Evolutionary conservation across 2,888 invertebrate genomes (phyloP), one percentile per base, ranked within the genome.

Genomic region (Lasioglossum villosulum): DNA sequence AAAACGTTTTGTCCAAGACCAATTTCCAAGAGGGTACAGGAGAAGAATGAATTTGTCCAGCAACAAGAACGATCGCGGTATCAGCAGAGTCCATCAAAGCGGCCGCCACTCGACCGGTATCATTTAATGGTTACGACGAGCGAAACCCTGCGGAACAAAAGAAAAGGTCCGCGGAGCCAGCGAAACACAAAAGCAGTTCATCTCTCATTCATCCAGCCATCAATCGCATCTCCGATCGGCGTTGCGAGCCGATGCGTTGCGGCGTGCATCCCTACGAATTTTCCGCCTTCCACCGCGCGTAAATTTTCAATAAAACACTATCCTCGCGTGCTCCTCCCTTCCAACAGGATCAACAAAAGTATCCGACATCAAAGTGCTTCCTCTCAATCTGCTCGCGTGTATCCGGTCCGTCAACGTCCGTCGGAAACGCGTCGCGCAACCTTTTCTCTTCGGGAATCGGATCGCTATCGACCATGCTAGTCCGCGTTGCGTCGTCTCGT

Each of bases 401-500:
- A n/a, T 68, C 68, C 68, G 68, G 68, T 68, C 39, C 68, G 68
- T 68, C 68, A 37, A 68, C 68, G 68, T 68, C 39, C 68, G 68
- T 37, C 68, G 68, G 68, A 68, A 37, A n/a, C 52, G 39, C 68
- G 68, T 68, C 68, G 37, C 68, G 68, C 39, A 34, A 39, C 68
- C 37, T 68, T 68, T 68, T 68, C 19, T 34, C 68, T n/a, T 34
- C 68, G 68, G 37, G 63, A 63, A 63, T 30, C 30, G 37, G 23
- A 68, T 37, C 68, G 34, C 34, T 68, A 68, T 68, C 68, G 68
- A 34, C 68, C 30, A 27, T 66, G 34, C 6, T 16, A 5, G 30
- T 30, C 8, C 30, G 19, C n/a, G 52, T 23, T 19, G 48, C 48
- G 19, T 59, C 27, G 27, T 14, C 27, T 27, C 14, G 59, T 27